phyloP scores from a whole-genome alignment of 2,113 vertebrate species.

The Centropristis striata region DNA sequence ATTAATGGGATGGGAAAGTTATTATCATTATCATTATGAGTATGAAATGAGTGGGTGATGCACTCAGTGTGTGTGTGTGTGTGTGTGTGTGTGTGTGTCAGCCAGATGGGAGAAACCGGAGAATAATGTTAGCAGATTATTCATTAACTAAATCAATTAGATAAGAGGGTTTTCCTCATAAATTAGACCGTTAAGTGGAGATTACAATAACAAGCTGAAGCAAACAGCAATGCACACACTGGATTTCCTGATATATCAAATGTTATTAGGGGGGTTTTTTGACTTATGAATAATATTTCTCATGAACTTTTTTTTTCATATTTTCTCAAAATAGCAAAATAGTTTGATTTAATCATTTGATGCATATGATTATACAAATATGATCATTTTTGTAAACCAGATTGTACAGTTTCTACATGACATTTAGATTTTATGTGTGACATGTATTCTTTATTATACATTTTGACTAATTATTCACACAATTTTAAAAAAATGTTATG shows the following conservation, averaged over 20 bases:
- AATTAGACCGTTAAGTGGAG: slow-evolving; percentile 46
- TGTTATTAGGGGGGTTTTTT: no score
- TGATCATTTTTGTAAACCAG: no score
- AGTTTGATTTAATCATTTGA: no score
- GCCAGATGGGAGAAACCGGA: slow-evolving; percentile 46
- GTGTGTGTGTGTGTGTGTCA: slow-evolving; percentile 15
- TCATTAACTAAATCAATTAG: slow-evolving; percentile 64
- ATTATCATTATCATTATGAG: slow-evolving; percentile 64
- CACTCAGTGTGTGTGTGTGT: slow-evolving; percentile 26
- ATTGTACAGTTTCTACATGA: no score
- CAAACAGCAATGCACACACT: not conserved
- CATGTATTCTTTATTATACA: no score
- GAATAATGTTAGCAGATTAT: slow-evolving; percentile 42
- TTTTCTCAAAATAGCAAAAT: no score
- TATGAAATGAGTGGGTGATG: slow-evolving; percentile 60
- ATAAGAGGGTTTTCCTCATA: slow-evolving; percentile 53
- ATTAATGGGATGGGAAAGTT: slow-evolving; percentile 65
- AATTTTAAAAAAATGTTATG: no score
- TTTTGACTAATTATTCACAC: no score
- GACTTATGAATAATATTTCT: no score
- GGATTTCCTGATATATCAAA: not conserved
- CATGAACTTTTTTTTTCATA: no score
- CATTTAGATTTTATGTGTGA: no score
- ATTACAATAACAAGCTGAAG: slow-evolving; percentile 51
- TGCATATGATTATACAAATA: no score